phyloP scores from a whole-genome alignment of 1,140 invertebrate species.

The Drosophila busckii region DNA sequence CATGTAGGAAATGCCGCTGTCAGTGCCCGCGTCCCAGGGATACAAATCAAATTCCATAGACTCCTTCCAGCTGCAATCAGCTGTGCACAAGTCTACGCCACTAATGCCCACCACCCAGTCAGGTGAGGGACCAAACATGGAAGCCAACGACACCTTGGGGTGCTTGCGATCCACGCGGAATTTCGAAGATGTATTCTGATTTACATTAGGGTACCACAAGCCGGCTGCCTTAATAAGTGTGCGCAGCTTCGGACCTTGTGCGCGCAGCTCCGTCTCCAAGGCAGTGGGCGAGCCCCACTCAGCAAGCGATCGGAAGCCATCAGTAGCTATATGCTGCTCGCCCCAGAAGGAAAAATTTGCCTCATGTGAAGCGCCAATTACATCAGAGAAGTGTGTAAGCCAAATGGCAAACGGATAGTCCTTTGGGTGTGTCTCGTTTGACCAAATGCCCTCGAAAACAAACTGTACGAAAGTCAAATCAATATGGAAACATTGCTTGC shows the following conservation, averaged over 20 bases:
- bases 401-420: conserved; percentile 94
- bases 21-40: conserved; percentile 97
- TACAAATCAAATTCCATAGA: conserved; percentile 90
- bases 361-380: conserved; percentile 97
- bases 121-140: conserved; percentile 96
- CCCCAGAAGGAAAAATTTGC: conserved; percentile 96
- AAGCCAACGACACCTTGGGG: conserved; percentile 93
- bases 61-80: conserved; percentile 93
- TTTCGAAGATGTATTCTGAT: conserved; percentile 89
- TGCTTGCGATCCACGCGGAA: conserved; percentile 94
- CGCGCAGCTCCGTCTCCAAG: conserved; percentile 94
- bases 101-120: conserved; percentile 97
- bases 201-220: conserved; percentile 95
- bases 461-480: conserved; percentile 81
- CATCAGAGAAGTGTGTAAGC: conserved; percentile 98
- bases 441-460: conserved; percentile 98
- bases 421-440: conserved; percentile 96
- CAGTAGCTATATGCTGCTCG: conserved; percentile 92
- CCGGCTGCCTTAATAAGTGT: conserved; percentile 97
- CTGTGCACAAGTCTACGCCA: conserved; percentile 90
- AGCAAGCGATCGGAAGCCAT: conserved; percentile 90
- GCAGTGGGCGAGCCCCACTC: conserved; percentile 89
- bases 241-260: conserved; percentile 88
- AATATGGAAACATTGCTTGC: background rate
- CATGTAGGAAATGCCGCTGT: conserved; percentile 95